These are phyloP conservation scores for Drosophila repleta DNA, from an alignment of 1,140 invertebrate species.

Conservation along the genomic window DNA sequence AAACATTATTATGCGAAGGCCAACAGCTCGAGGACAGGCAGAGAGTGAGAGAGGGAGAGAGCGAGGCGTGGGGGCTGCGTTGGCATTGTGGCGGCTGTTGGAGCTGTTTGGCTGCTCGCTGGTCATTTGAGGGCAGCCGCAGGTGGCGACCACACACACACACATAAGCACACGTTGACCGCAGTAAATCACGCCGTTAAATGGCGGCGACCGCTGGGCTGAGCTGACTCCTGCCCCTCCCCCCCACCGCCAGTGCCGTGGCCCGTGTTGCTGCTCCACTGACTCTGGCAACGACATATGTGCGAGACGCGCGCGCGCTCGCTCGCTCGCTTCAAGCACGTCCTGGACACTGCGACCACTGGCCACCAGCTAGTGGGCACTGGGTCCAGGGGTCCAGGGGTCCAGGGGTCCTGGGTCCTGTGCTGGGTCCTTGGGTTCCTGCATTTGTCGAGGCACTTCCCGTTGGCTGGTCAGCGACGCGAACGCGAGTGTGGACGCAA, in stretches of 20 bases:
- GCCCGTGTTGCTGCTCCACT: conserved; percentile 32
- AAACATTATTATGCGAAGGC: conserved; percentile 79
- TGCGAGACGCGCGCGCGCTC: conserved; percentile 3
- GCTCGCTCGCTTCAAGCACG: conserved; percentile 25
- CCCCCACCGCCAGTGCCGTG: background rate
- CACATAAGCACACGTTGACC: conserved; percentile 56
- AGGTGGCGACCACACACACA: conserved; percentile 59
- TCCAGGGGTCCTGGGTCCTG: conserved; percentile 3
- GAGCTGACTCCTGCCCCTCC: conserved; percentile 4
- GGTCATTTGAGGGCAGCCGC: conserved; percentile 78
- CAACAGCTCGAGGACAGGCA: conserved; percentile 9
- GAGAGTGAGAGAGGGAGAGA: no score
- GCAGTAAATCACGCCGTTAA: conserved; percentile 83
- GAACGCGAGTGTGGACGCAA: conserved; percentile 59
- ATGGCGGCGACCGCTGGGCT: conserved; percentile 68
- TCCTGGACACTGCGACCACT: background rate
- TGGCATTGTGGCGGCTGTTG: conserved; percentile 23
- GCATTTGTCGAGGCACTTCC: conserved; percentile 82
- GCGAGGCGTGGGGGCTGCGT: no score
- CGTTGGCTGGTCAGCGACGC: conserved; percentile 68
- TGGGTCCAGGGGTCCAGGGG: background rate
- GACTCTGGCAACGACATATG: conserved; percentile 33
- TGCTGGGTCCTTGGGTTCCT: conserved; percentile 26
- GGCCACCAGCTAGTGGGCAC: no score
- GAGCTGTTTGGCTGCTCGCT: conserved; percentile 37